Conservation (phyloP, 1,140 invertebrate species). For the Drosophila tsacasi region DNA sequence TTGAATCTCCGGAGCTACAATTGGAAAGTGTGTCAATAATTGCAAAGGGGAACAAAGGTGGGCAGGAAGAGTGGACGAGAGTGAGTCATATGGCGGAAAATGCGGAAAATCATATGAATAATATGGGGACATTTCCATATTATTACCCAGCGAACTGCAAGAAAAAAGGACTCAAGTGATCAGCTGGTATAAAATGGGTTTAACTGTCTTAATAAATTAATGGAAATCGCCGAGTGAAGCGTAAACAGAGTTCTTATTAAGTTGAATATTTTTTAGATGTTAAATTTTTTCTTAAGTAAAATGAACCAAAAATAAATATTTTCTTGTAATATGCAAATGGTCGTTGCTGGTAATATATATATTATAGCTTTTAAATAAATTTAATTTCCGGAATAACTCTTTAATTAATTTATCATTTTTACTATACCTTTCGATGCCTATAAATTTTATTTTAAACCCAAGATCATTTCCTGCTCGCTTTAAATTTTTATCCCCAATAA, state of each 20-base stretch:
- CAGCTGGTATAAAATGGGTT: background rate
- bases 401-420: background rate
- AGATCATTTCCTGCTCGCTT: conserved; percentile 10
- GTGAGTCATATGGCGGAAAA: conserved; percentile 23
- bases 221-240: background rate
- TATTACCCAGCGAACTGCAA: background rate
- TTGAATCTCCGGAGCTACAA: conserved; percentile 61
- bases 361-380: background rate
- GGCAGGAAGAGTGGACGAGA: background rate
- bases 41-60: conserved; percentile 56
- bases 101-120: conserved; percentile 31
- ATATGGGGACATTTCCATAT: conserved; percentile 3
- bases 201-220: background rate
- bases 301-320: background rate
- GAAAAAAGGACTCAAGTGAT: conserved; percentile 5
- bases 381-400: too few species aligned
- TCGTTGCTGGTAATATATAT: background rate
- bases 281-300: background rate
- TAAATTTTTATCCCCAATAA: conserved; percentile 14
- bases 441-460: too few species aligned
- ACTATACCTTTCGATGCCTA: background rate
- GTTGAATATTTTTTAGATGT: background rate
- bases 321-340: background rate
- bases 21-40: conserved; percentile 78
- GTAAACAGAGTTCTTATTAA: background rate